Evolutionary conservation across 2,113 vertebrate species (phyloP), one percentile per base, ranked within the genome.

Genomic region (Solea solea): DNA sequence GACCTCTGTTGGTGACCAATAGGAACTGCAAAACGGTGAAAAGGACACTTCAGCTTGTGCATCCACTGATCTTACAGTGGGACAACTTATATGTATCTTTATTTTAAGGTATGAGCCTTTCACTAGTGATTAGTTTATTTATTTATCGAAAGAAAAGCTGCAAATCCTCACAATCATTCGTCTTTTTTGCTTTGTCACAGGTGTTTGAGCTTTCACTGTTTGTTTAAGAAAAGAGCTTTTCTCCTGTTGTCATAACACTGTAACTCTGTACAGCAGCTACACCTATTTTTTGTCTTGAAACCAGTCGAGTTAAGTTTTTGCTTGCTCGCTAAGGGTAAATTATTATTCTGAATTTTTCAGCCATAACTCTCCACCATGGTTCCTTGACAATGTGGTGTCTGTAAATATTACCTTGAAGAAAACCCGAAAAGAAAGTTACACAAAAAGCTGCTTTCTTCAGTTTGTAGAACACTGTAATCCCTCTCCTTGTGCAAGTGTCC

Each of bases 1-100:
- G 55, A 9, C 81, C 77, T 85, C 86, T 87, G 52, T 76, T 85
- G 86, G 89, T 62, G 44, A 55, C 11, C 45, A 34, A 11, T 3
- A 34, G 56, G 14, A 56, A 86, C 64, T 83, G 56, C 86, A 71
- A 45, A 59, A 39, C 64, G 11, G n/a, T 7, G 0, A n/a, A n/a
- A 46, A 28, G 7, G 34, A 15, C 51, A 51, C 21, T 42, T 69
- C 40, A 56, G 51, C 45, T 9, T 40, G 53, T 14, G 7, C 44
- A 49, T 50, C 49, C 11, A 8, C 45, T 50, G 12, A 14, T 16
- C 51, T 6, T 25, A 39, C 34, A 44, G 13, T 10, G 16, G 34
- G 16, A 12, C 10, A 34, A 34, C 34, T 6, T 4, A 34, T 34
- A 34, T 34, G 3, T 21, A 21, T 21, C 21, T 21, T 21, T 21